phyloP scores from a whole-genome alignment of 2,113 vertebrate species.

The Azemiops feae region DNA sequence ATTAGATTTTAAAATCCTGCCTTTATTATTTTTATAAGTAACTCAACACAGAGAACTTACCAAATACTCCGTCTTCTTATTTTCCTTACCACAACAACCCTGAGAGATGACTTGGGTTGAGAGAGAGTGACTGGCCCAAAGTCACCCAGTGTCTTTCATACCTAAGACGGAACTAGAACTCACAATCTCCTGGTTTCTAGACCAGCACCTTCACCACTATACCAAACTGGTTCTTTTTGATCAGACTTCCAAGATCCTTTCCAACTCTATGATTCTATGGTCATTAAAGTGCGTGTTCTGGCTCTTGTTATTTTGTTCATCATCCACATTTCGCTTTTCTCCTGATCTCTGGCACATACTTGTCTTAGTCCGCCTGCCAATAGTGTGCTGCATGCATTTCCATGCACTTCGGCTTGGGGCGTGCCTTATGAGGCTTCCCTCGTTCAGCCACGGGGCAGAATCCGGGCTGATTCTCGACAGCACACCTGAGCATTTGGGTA shows the following conservation, averaged over 20 bases:
- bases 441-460: too few species aligned
- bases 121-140: neutral
- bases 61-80: neutral
- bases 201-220: neutral
- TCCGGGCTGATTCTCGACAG: too few species aligned
- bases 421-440: too few species aligned
- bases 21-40: neutral
- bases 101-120: neutral
- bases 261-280: neutral
- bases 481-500: neutral
- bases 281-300: neutral
- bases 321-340: neutral
- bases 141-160: neutral
- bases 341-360: neutral
- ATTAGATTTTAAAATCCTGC: neutral
- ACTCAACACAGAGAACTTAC: neutral
- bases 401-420: neutral
- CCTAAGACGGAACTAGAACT: neutral
- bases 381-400: neutral
- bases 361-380: neutral
- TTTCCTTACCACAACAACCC: neutral
- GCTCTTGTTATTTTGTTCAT: neutral
- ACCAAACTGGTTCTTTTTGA: neutral
- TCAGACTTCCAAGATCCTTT: neutral
- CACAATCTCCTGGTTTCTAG: neutral